Evolutionary conservation across 2,888 invertebrate species (phyloP).

Genomic region (Stenchaetothrips biformis): DNA sequence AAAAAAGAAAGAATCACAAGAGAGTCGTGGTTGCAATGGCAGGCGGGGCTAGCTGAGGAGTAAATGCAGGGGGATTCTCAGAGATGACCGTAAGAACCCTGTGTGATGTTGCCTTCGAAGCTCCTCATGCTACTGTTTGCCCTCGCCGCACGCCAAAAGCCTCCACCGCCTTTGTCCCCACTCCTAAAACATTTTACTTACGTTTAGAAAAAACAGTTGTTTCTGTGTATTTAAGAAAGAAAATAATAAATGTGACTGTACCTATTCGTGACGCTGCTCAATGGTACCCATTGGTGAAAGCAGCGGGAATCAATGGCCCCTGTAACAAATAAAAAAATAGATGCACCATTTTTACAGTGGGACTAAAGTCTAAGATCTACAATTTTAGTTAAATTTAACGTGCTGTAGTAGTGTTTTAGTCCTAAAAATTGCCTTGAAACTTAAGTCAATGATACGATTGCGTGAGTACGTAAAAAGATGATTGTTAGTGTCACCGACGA

Average conservation of each 20-base stretch:
- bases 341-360: no score
- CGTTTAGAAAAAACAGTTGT: background rate
- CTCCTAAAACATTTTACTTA: background rate
- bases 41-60: background rate
- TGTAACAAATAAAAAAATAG: constrained; percentile 55
- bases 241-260: background rate
- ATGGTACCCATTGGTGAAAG: constrained; percentile 98
- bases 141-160: constrained; percentile 9
- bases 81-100: background rate
- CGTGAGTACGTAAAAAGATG: no score
- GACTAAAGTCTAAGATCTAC: no score
- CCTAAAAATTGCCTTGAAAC: no score
- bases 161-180: constrained; percentile 8
- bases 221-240: background rate
- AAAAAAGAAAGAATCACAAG: constrained; percentile 22
- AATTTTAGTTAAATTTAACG: constrained; percentile 34
- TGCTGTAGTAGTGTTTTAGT: constrained; percentile 41
- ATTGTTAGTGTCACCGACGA: no score
- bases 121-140: background rate
- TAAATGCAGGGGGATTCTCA: background rate
- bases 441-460: no score
- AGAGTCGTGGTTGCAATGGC: constrained; percentile 14
- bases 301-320: constrained; percentile 96
- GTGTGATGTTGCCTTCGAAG: background rate
- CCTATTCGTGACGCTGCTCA: constrained; percentile 50